Base-by-base conservation (phyloP, 2,888 invertebrate genomes). In the Polia nebulosa region DNA sequence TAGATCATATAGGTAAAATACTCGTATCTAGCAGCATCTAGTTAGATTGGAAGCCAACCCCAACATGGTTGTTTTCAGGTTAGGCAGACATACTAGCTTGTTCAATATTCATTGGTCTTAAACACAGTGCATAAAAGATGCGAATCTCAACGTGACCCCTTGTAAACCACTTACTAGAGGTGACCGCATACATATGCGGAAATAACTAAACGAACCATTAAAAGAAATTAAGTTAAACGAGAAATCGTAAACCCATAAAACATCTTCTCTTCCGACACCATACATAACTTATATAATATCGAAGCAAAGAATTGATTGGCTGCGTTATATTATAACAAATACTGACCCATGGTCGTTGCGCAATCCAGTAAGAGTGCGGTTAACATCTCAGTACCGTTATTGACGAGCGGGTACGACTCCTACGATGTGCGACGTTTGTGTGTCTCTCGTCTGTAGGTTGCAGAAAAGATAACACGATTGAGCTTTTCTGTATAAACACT, bases 341-440 rank as follows among this genome's bases (percentile, higher is more conserved):
- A 57, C 47, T 73, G 72, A 62, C 45, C 58, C 41, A 39, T 22
- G 52, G 2, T 8, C 11, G 49, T 79, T 79, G 63, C 73, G 77
- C 78, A 81, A 86, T 68, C 44, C 70, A 71, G 86, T 82, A 83
- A 78, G 78, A 85, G 86, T 81, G 74, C 64, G 47, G 60, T 62
- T 57, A 57, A 49, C 49, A 53, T 52, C 45, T 45, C 4, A 57
- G 63, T 67, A 53, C 82, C 82, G 83, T 78, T 80, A 69, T 73
- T 76, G 64, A 80, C 71, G 76, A 73, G 82, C 78, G 70, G 67
- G 56, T 51, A 22, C 9, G 22, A 25, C 20, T 32, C 32, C 32
- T 20, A 66, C 45, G 27, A 34, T 22, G 63, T 47, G 29, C 47
- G 49, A n/a, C 61, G 45, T 29, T 36, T 52, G 20, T 57, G 6